Evolutionary conservation across 64 coral and sea anemone genomes (phyloP).

Genomic region (Montipora cactus): DNA sequence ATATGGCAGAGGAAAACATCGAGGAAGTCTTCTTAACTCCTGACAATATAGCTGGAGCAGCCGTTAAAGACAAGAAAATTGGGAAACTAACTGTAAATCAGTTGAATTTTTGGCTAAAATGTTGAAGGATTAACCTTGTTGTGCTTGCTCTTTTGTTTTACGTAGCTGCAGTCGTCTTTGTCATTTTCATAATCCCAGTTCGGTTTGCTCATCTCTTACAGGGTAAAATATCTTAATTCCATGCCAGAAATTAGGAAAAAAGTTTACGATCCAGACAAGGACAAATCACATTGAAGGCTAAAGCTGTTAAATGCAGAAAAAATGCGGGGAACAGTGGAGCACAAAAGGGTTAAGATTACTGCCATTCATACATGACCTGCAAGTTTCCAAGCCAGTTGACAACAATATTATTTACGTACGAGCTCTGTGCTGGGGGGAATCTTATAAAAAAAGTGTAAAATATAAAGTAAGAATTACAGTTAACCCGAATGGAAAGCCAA

Average conservation of each 20-base stretch:
- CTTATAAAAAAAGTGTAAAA: slow-evolving; percentile 71
- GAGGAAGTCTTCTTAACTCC: slow-evolving; percentile 34
- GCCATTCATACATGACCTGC: slow-evolving; percentile 67
- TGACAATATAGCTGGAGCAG: slow-evolving; percentile 58
- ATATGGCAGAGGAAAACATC: background rate
- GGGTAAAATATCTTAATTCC: slow-evolving; percentile 1
- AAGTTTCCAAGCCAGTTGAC: slow-evolving; percentile 42
- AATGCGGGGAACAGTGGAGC: background rate
- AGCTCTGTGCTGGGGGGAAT: slow-evolving; percentile 69
- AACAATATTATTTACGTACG: slow-evolving; percentile 42
- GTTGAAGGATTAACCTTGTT: slow-evolving; percentile 54
- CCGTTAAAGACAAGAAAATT: slow-evolving; percentile 32
- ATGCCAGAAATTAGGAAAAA: slow-evolving; percentile 42
- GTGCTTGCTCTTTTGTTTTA: background rate
- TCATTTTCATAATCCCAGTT: background rate
- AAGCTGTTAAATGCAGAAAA: too few relatives aligned
- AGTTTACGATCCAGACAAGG: slow-evolving; percentile 37
- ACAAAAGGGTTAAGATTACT: slow-evolving; percentile 59
- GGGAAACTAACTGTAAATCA: slow-evolving; percentile 56
- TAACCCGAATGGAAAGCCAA: slow-evolving; percentile 60
- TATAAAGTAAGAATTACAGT: slow-evolving; percentile 76
- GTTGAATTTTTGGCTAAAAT: slow-evolving; percentile 77
- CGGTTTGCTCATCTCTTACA: background rate
- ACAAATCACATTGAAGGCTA: background rate
- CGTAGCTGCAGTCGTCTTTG: background rate